phyloP scores from a whole-genome alignment of 2,888 invertebrate genomes.

The Chaetogeoica ovagalla region DNA sequence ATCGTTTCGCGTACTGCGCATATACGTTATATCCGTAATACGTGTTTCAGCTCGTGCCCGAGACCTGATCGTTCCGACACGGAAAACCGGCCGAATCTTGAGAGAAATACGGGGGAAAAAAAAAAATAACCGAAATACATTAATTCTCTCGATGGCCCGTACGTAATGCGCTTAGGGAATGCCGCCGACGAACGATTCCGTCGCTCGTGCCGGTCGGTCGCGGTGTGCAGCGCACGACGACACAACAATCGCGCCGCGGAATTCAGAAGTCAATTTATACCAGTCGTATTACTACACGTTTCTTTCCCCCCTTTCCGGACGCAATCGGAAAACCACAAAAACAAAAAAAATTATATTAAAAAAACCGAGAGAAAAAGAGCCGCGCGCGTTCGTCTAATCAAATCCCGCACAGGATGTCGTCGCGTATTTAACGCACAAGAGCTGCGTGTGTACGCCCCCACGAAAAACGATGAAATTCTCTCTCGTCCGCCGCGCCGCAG shows the following conservation, averaged over 20 bases:
- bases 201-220: neutral
- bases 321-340: constrained; percentile 38
- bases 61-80: neutral
- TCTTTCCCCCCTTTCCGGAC: too few relatives aligned
- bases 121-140: neutral
- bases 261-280: constrained; percentile 46
- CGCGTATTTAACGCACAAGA: neutral
- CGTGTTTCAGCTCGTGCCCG: constrained; percentile 31
- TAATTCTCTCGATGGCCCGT: constrained; percentile 8
- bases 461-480: neutral
- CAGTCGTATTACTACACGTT: neutral
- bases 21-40: too few relatives aligned
- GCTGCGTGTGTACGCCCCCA: too few relatives aligned
- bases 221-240: neutral
- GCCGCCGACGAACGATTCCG: constrained; percentile 2
- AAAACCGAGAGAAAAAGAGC: too few relatives aligned
- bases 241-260: constrained; percentile 41
- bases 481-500: neutral
- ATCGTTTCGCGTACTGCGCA: neutral
- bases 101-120: too few relatives aligned
- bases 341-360: neutral
- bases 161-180: constrained; percentile 13
- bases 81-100: neutral
- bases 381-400: constrained; percentile 17
- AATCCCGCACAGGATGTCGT: constrained; percentile 49